Conservation (phyloP, 1,140 invertebrate species). For the Dolichoris vasculosae region DNA sequence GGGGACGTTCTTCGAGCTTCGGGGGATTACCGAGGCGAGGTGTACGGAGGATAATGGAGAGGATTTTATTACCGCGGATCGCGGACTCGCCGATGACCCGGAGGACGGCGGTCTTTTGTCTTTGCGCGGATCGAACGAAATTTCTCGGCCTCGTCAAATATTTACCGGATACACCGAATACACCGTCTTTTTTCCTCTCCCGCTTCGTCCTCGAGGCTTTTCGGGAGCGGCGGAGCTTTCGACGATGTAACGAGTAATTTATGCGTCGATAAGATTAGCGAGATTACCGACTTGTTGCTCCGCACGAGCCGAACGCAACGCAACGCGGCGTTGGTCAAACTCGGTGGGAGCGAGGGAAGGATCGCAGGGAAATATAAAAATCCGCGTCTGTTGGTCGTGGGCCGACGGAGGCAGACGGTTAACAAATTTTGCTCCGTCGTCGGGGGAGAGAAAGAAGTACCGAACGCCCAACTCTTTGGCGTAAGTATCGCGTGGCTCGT, state of each 20-base stretch:
- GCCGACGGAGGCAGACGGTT: neutral
- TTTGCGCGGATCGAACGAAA: neutral
- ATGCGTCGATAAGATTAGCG: constrained; percentile 17
- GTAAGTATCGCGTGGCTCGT: constrained; percentile 3
- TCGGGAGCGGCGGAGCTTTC: neutral
- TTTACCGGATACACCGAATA: neutral
- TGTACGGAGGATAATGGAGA: neutral
- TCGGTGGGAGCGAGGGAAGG: neutral
- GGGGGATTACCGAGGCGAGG: neutral
- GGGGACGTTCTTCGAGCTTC: too few species aligned
- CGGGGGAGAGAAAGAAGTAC: neutral
- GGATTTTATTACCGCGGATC: constrained; percentile 3
- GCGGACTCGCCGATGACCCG: too few species aligned
- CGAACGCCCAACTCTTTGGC: too few species aligned
- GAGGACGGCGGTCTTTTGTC: neutral
- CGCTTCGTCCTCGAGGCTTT: neutral
- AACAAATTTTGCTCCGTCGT: constrained; percentile 6
- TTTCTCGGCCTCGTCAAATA: neutral
- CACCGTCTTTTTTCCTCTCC: neutral
- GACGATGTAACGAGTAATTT: neutral
- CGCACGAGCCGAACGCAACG: neutral
- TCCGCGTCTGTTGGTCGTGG: neutral
- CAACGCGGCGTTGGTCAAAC: neutral
- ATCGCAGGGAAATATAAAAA: constrained; percentile 9
- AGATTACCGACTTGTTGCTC: constrained; percentile 14